Base-by-base conservation (phyloP, 2,888 invertebrate genomes). In the Lottia scabra region DNA sequence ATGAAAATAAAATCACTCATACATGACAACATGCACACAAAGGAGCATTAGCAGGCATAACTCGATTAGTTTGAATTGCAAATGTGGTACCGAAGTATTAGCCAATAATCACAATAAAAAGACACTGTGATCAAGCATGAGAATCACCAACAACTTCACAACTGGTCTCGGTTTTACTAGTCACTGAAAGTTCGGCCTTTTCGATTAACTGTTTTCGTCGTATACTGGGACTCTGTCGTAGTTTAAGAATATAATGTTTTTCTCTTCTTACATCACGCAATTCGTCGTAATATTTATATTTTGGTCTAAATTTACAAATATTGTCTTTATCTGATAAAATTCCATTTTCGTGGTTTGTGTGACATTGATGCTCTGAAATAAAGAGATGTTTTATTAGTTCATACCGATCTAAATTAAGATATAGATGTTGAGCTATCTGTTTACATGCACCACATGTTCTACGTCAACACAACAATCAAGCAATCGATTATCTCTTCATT, bases 211-310 rank as follows among this genome's bases (percentile, higher is more conserved):
- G 77, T 23, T 84, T 74, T 5, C 85, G 71, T 70, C 80, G 80
- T 10, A 82, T 74, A 0, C 85, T 84, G 6, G 85, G 85, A 76
- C 84, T 85, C 72, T 85, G 85, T 13, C 83, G 76, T 19, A 85
- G 75, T 70, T 84, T 80, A 8, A 84, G 70, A 0, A 85, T 76
- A 46, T 82, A 77, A 67, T 84, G 83, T 68, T 78, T 80, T 30
- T 85, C 85, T 63, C 80, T 77, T 46, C 84, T 75, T 0, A 80
- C 75, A 71, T 84, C 83, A 62, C 81, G 74, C 16, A 85, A 72
- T 70, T 84, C 84, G 73, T 85, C 84, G 73, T 82, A 86, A 71
- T 77, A 84, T 78, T 85, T 85, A 74, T 86, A 85, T 69, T 83
- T 84, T 46, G 85, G 85, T 70, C 82, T 78, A 67, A 85, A 85